Evolutionary conservation across 2,797 vertebrate species (phyloP), one percentile per base, ranked within the genome.

Genomic region (Cichlasoma orientale): DNA sequence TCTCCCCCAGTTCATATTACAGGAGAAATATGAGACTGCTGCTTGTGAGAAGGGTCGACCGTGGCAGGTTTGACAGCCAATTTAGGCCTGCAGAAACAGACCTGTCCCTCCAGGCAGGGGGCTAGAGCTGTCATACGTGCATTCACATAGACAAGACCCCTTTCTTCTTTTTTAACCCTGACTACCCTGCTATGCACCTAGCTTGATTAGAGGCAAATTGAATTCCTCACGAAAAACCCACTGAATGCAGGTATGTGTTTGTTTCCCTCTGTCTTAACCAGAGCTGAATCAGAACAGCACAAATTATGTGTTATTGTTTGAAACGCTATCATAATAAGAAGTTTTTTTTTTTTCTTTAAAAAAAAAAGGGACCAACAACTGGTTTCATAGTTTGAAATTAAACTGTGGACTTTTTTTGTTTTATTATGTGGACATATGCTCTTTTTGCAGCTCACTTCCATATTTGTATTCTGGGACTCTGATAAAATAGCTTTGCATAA

Each of bases 21-120:
- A 75, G 72, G 16, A 80, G 85, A 90, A 91, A 91, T 87, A 88
- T 86, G 82, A 91, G 83, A 68, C n/a, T 50, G 52, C 29, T 27
- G 84, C 56, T 83, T 80, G 74, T 84, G 71, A 77, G 75, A 85
- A 77, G 87, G 82, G 87, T 86, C 13, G n/a, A 81, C 80, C 66
- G 36, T 82, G 84, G 84, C 82, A 82, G 82, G 74, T 80, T 75
- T 92, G 92, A 92, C 92, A 92, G 89, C 89, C 88, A 92, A 93
- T 93, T 93, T 92, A 89, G 85, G 73, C 77, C 79, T 78, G 84
- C 89, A 86, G 87, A 90, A 87, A 79, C 82, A 87, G 75, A 85
- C 80, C 90, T 85, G 85, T 82, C 77, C 90, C 80, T 75, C 16
- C 85, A 84, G 82, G 80, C 58, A 11, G 25, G 54, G 41, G 78